Evolutionary conservation across 2,888 invertebrate genomes (phyloP).

Genomic region (Spatulosminthurus flaviceps): DNA sequence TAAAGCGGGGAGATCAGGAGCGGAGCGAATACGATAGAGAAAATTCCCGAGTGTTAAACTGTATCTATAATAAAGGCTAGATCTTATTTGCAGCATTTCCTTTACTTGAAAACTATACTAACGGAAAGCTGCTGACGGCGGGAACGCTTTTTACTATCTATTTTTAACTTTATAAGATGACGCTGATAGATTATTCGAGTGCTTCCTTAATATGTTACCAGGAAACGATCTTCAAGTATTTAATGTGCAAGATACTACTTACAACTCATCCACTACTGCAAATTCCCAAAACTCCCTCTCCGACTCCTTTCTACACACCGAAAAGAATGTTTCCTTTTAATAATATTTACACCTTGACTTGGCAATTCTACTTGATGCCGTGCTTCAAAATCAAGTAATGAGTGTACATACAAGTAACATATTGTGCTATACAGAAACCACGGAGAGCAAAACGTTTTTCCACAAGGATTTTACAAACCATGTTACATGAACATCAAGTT

Average conservation of each 20-base stretch:
- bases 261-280: not conserved
- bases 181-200: conserved; percentile 19
- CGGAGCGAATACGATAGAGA: too few relatives aligned
- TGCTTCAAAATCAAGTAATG: not conserved
- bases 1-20: too few relatives aligned
- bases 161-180: conserved; percentile 16
- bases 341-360: conserved; percentile 8
- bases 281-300: not conserved
- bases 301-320: not conserved
- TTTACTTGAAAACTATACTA: too few relatives aligned
- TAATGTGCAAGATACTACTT: not conserved
- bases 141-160: not conserved
- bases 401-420: too few relatives aligned
- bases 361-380: not conserved
- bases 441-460: too few relatives aligned
- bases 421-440: too few relatives aligned
- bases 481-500: too few relatives aligned
- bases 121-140: not conserved
- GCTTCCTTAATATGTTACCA: not conserved
- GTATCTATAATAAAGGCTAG: too few relatives aligned
- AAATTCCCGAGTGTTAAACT: too few relatives aligned
- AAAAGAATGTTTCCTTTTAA: not conserved
- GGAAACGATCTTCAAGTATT: not conserved
- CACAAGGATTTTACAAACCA: too few relatives aligned
- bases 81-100: too few relatives aligned